Evolutionary conservation across 2,888 invertebrate species (phyloP).

Genomic region (Lasius fuliginosus): DNA sequence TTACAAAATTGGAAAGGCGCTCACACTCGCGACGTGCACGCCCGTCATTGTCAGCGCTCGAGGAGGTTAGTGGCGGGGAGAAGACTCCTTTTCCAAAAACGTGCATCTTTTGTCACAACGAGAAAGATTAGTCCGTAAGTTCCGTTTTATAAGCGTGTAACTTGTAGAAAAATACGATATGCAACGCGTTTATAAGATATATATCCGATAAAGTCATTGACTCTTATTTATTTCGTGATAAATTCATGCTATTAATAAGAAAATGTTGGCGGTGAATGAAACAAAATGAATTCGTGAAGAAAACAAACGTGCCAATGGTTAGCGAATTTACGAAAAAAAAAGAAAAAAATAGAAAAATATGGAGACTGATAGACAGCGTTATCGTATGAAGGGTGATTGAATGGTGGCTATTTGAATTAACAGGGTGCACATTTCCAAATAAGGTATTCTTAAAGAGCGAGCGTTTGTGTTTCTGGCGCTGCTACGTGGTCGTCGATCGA

Average conservation of each 20-base stretch:
- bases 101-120: slow-evolving; percentile 78
- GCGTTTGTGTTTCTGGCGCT: slow-evolving; percentile 68
- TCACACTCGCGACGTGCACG: not conserved
- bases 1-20: not conserved
- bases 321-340: slow-evolving; percentile 3
- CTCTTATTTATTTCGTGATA: not conserved
- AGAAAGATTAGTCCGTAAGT: slow-evolving; percentile 65
- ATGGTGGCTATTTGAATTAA: slow-evolving; percentile 57
- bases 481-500: slow-evolving; percentile 57
- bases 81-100: slow-evolving; percentile 80
- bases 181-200: not conserved
- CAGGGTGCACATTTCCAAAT: slow-evolving; percentile 89
- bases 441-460: slow-evolving; percentile 88
- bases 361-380: slow-evolving; percentile 27
- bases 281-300: slow-evolving; percentile 19
- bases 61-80: slow-evolving; percentile 72
- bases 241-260: slow-evolving; percentile 29
- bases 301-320: slow-evolving; percentile 16
- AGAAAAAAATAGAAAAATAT: not conserved
- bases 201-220: slow-evolving; percentile 8
- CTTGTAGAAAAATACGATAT: not conserved
- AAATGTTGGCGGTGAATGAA: slow-evolving; percentile 59
- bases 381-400: slow-evolving; percentile 56
- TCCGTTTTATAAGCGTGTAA: slow-evolving; percentile 37
- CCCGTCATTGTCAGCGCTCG: slow-evolving; percentile 64